These are phyloP conservation scores for Suricata suricatta DNA, from an alignment of 2,113 vertebrate genomes.

Conservation along the genomic window DNA sequence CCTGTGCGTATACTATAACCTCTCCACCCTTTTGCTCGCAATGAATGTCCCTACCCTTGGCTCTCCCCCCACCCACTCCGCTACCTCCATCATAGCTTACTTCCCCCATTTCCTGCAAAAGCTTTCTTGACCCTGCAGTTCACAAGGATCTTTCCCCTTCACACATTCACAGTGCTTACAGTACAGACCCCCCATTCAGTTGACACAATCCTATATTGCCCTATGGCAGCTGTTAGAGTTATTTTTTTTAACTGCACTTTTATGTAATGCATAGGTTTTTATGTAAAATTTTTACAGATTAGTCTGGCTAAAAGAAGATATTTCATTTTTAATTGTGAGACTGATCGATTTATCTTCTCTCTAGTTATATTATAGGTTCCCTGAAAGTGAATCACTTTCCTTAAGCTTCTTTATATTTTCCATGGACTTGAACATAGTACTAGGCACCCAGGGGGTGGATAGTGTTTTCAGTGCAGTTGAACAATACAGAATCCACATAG, in stretches of 20 bases:
- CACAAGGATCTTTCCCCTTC: neutral
- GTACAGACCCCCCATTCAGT: neutral
- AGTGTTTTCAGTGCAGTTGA: too few species aligned
- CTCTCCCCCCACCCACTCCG: too few species aligned
- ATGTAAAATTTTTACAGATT: neutral
- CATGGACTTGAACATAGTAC: neutral
- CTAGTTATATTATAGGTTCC: neutral
- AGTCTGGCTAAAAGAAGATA: neutral
- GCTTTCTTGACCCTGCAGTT: neutral
- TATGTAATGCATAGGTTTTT: neutral
- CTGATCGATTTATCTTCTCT: neutral
- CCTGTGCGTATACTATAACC: neutral
- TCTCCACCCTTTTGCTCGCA: neutral
- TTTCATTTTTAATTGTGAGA: conserved; percentile 36
- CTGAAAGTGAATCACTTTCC: neutral
- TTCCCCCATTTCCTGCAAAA: neutral
- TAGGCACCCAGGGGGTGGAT: neutral
- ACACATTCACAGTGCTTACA: neutral
- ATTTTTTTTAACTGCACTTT: neutral
- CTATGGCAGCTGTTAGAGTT: neutral
- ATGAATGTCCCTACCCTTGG: neutral
- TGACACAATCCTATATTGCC: neutral
- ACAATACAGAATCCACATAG: neutral
- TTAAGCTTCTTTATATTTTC: neutral
- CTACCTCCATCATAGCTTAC: neutral